Conservation (phyloP, 2,888 invertebrate genomes). For the Germaria angustata region DNA sequence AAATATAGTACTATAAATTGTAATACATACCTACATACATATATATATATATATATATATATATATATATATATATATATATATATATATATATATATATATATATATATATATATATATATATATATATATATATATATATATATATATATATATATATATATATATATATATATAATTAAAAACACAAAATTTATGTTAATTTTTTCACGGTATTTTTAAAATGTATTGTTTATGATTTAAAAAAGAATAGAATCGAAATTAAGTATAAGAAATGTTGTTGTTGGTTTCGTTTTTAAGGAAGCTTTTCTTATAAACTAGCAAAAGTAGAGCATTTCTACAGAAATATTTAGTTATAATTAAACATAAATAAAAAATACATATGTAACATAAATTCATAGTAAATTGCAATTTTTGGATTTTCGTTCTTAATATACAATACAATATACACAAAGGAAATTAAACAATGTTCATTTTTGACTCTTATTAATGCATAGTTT, state of each 20-base stretch:
- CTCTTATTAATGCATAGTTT: slow-evolving; percentile 8
- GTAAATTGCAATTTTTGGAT: slow-evolving; percentile 50
- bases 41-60: no score
- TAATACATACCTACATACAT: no score
- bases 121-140: slow-evolving; percentile 62
- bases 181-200: slow-evolving; percentile 9
- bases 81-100: no score
- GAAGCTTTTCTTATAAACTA: slow-evolving; percentile 53
- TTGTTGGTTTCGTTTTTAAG: slow-evolving; percentile 46
- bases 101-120: no score
- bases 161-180: slow-evolving; percentile 56
- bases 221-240: slow-evolving; percentile 54
- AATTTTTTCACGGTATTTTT: slow-evolving; percentile 46
- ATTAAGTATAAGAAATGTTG: slow-evolving; percentile 34
- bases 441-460: slow-evolving; percentile 51
- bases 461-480: slow-evolving; percentile 14
- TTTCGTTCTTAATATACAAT: slow-evolving; percentile 56
- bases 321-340: slow-evolving; percentile 45
- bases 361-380: slow-evolving; percentile 62
- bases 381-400: slow-evolving; percentile 64
- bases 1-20: no score
- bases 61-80: no score
- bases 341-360: slow-evolving; percentile 46
- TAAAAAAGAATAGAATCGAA: slow-evolving; percentile 57
- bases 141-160: slow-evolving; percentile 19